Percentiles rank a stretch among this genome's conserved stretches.
Evolutionary conservation across 2,888 invertebrate species (phyloP).

Genomic region (Lithophane leautieri): DNA sequence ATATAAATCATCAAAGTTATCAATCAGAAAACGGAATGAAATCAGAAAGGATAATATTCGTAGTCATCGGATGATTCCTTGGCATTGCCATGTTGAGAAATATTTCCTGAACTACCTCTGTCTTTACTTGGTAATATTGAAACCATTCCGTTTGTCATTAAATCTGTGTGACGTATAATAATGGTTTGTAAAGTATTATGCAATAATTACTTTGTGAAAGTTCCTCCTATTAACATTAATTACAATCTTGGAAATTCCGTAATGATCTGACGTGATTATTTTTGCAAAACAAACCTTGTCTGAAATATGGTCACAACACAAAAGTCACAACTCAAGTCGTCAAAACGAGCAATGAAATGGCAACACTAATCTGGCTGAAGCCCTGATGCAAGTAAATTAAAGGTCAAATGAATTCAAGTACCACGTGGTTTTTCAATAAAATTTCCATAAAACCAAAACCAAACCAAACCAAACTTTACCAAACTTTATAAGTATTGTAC

Average conservation of each 20-base stretch:
- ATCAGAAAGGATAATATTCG: not conserved
- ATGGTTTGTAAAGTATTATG: slow-evolving; percentile 18
- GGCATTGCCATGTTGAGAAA: not conserved
- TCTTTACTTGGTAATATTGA: not conserved
- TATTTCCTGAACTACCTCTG: not conserved
- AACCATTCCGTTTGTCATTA: not conserved
- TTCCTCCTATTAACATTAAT: slow-evolving; percentile 21
- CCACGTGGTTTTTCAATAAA: not conserved
- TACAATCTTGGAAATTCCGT: slow-evolving; percentile 20
- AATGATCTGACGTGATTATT: slow-evolving; percentile 30
- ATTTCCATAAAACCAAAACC: too few relatives aligned
- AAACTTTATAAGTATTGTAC: too few relatives aligned
- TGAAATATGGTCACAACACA: not conserved
- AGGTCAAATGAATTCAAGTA: not conserved
- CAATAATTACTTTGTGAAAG: slow-evolving; percentile 49
- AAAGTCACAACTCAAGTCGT: not conserved
- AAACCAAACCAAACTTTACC: not conserved
- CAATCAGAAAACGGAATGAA: not conserved
- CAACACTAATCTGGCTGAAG: not conserved
- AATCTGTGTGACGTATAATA: not conserved
- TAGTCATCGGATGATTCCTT: not conserved
- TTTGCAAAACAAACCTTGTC: not conserved
- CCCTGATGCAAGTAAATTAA: not conserved
- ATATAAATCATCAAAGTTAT: not conserved
- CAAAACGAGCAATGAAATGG: not conserved